Conservation (phyloP, 2,888 invertebrate species). For the Aricia artaxerxes region DNA sequence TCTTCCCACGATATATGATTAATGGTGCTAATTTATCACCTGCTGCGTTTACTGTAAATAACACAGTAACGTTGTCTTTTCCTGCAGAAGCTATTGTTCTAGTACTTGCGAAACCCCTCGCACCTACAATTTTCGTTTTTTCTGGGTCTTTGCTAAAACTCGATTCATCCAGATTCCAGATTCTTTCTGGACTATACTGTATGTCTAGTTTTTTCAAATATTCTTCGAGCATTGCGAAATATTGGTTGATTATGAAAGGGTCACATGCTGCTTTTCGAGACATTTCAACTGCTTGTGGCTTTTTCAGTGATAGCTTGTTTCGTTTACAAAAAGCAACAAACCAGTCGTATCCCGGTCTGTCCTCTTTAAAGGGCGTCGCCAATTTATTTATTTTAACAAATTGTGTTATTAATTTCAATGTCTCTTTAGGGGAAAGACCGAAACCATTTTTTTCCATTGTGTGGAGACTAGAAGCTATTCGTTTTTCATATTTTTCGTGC, state of each 20-base stretch:
- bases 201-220: neutral
- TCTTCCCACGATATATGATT: slow-evolving; percentile 24
- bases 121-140: slow-evolving; percentile 25
- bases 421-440: neutral
- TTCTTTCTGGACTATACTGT: neutral
- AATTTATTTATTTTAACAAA: neutral
- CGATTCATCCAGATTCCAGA: slow-evolving; percentile 20
- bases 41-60: slow-evolving; percentile 9
- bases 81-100: slow-evolving; percentile 8
- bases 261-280: slow-evolving; percentile 22
- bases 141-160: slow-evolving; percentile 26
- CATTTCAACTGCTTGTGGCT: slow-evolving; percentile 23
- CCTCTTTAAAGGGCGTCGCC: neutral
- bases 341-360: neutral
- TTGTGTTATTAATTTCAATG: too few relatives aligned
- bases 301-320: neutral
- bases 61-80: neutral
- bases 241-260: slow-evolving; percentile 6
- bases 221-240: neutral
- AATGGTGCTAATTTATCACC: slow-evolving; percentile 18
- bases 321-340: neutral
- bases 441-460: neutral
- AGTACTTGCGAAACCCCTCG: slow-evolving; percentile 14
- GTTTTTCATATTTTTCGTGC: neutral
- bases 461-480: neutral